Evolutionary conservation across 2,888 invertebrate species (phyloP).

Genomic region (Perdita meconis): DNA sequence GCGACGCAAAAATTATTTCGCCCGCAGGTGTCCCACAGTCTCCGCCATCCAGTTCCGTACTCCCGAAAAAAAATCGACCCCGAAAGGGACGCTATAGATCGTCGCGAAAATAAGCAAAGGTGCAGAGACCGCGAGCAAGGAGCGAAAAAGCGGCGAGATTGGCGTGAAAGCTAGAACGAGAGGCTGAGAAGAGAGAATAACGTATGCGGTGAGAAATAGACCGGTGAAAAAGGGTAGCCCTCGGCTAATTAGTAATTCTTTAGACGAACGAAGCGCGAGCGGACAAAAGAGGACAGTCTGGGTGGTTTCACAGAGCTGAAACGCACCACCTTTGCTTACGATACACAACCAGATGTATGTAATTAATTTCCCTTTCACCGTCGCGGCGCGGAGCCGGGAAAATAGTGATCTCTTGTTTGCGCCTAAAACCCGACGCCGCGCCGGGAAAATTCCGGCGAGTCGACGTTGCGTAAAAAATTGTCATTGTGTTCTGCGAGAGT

Average conservation of each 20-base stretch:
- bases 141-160: slow-evolving; percentile 14
- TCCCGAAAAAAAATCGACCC: slow-evolving; percentile 20
- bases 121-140: neutral
- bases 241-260: slow-evolving; percentile 75
- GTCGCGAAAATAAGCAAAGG: slow-evolving; percentile 9
- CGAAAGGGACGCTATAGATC: slow-evolving; percentile 19
- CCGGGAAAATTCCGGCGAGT: neutral
- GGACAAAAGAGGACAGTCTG: slow-evolving; percentile 53
- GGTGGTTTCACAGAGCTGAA: slow-evolving; percentile 60
- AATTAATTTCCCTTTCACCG: slow-evolving; percentile 75
- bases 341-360: slow-evolving; percentile 73
- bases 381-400: slow-evolving; percentile 50
- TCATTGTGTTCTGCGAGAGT: neutral
- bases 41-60: neutral
- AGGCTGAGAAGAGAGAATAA: slow-evolving; percentile 26
- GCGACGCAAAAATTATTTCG: neutral
- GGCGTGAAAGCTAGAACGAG: slow-evolving; percentile 21
- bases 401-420: slow-evolving; percentile 34
- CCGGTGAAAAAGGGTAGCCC: slow-evolving; percentile 41
- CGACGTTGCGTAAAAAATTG: neutral
- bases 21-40: neutral
- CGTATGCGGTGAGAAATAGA: slow-evolving; percentile 1
- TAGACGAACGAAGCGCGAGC: slow-evolving; percentile 53
- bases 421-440: neutral
- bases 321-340: slow-evolving; percentile 68